These are phyloP conservation scores for Pterois miles DNA, from an alignment of 2,797 vertebrate genomes.

Conservation along the genomic window DNA sequence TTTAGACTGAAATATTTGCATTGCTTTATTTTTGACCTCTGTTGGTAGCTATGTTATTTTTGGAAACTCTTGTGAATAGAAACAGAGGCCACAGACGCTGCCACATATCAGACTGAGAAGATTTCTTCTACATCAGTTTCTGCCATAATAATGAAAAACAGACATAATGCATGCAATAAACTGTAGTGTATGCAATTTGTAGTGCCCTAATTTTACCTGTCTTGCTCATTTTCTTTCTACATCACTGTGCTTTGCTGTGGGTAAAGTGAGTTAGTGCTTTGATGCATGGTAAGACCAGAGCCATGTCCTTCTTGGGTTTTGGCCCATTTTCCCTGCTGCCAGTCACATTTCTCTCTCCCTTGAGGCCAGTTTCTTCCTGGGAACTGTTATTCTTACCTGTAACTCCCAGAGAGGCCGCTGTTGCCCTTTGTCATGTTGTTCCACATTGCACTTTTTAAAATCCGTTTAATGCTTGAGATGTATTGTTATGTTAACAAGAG, in stretches of 20 bases:
- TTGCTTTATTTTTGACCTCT: not conserved
- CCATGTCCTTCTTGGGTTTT: constrained; percentile 41
- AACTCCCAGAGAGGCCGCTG: constrained; percentile 28
- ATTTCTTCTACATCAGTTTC: not conserved
- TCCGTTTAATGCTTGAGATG: not conserved
- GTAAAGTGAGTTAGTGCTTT: not conserved
- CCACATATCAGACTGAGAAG: not conserved
- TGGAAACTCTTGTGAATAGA: constrained; percentile 13
- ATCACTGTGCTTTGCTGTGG: not conserved
- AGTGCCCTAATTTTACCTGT: not conserved
- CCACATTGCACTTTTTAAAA: not conserved
- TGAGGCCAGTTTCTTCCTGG: constrained; percentile 11
- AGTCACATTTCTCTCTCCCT: constrained; percentile 24
- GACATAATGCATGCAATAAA: not conserved
- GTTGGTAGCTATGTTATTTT: constrained; percentile 1
- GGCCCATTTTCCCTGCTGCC: constrained; percentile 40
- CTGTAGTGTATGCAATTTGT: not conserved
- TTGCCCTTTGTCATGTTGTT: constrained; percentile 23
- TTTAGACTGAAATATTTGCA: not conserved
- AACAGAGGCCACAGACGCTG: not conserved
- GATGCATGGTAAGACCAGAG: constrained; percentile 18
- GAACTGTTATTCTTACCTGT: constrained; percentile 39
- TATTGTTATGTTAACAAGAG: not conserved
- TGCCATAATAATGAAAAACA: not conserved
- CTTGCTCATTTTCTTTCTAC: not conserved